These are phyloP conservation scores for Cygnus buccinator DNA, from an alignment of 2,113 vertebrate genomes.

Conservation along the genomic window DNA sequence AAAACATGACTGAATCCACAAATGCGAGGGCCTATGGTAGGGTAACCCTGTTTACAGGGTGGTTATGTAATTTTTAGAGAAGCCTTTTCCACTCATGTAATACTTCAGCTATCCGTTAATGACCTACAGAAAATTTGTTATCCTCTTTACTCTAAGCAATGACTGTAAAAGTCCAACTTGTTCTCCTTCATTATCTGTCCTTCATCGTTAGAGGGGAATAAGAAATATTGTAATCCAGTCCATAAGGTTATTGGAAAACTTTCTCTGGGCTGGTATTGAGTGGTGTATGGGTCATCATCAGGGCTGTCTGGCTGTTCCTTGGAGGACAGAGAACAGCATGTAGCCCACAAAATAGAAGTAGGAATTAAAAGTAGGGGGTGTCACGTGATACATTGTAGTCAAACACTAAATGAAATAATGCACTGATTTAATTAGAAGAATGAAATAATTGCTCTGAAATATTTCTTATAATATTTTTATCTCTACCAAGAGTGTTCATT, in stretches of 20 bases:
- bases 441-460: not conserved
- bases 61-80: not conserved
- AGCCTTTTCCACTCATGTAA: not conserved
- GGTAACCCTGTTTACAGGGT: not conserved
- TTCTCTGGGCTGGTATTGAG: not conserved
- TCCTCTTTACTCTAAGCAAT: not conserved
- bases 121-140: not conserved
- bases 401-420: not conserved
- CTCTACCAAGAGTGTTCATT: not conserved
- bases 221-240: not conserved
- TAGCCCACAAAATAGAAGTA: not conserved
- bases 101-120: not conserved
- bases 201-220: not conserved
- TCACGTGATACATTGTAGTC: fast-evolving
- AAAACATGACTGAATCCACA: too few relatives aligned
- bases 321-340: not conserved
- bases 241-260: not conserved
- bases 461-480: not conserved
- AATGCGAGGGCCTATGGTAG: not conserved
- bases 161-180: not conserved
- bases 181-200: not conserved
- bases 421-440: not conserved
- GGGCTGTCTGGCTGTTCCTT: not conserved
- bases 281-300: not conserved
- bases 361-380: not conserved